Conservation (phyloP, 2,888 invertebrate species). For the Eupithecia inturbata region DNA sequence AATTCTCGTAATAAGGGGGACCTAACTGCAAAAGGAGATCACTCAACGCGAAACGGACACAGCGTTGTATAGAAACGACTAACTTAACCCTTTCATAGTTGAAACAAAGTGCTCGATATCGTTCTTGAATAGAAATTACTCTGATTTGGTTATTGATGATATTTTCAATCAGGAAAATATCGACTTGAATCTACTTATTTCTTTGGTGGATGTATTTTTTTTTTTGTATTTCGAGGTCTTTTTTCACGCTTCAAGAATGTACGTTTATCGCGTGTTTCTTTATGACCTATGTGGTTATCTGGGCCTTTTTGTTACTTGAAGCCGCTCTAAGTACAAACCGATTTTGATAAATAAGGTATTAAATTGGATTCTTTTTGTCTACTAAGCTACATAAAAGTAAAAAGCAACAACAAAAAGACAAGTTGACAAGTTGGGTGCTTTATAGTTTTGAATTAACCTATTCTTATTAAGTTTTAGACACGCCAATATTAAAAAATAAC, state of each 20-base stretch:
- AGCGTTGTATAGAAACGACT: constrained; percentile 47
- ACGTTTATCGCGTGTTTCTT: background rate
- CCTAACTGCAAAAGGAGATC: constrained; percentile 40
- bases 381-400: background rate
- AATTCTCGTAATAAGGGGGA: constrained; percentile 38
- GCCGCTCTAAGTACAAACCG: background rate
- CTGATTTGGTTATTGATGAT: constrained; percentile 40
- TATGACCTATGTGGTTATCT: background rate
- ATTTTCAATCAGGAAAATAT: constrained; percentile 21
- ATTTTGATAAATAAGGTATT: background rate
- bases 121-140: constrained; percentile 42
- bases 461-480: background rate
- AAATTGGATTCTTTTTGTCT: background rate
- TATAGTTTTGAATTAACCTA: background rate
- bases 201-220: background rate
- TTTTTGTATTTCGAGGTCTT: background rate
- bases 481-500: too few relatives aligned
- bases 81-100: constrained; percentile 46
- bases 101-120: constrained; percentile 43
- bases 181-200: background rate
- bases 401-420: too few relatives aligned
- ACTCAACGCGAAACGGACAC: constrained; percentile 40
- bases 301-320: background rate
- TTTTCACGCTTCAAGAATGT: background rate
- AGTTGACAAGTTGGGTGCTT: too few relatives aligned